Evolutionary conservation across 1,140 invertebrate genomes (phyloP), one percentile per base, ranked within the genome.

Genomic region (Drosophila miranda): DNA sequence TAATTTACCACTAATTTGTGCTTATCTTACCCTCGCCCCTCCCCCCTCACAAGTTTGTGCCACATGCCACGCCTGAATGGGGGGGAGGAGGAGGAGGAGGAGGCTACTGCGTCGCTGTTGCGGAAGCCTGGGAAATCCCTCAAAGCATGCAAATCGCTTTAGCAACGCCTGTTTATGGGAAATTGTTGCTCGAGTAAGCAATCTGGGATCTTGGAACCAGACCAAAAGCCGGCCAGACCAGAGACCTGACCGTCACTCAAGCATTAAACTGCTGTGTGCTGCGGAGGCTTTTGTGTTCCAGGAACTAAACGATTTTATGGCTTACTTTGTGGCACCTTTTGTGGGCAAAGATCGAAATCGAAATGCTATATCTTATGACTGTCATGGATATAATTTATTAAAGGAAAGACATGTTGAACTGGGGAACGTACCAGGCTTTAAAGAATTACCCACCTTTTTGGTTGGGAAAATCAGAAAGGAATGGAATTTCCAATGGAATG

Each of bases 1-100:
- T 87, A 81, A 86, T 86, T 87, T 86, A 79, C 81, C 81, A 82
- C 81, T 78, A 86, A 87, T 86, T 86, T 82, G 74, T 51, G 82
- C 82, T 81, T 81, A 86, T 86, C 69, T 46, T 30, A 44, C 60
- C 28, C 55, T 11, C 6, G 8, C 14, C 14, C 6, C 68, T 44
- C 45, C 34, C 30, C 34, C 46, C 51, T 42, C 21, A 28, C 46
- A 53, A 57, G 52, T 63, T 64, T 54, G 60, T 56, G 66, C 50
- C 74, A 42, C 61, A 64, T 55, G 75, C 52, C 53, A 53, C 54
- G 59, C 76, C 67, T 68, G 54, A 58, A 59, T 75, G 53, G 52
- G 53, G n/a, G 54, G 71, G 42, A 28, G 45, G 11, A 34, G 30
- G 34, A 45, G 73, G 19, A 34, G 28, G 42, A 34, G 52, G 43